phyloP scores from a whole-genome alignment of 2,113 vertebrate species.

The Actinemys pallida region DNA sequence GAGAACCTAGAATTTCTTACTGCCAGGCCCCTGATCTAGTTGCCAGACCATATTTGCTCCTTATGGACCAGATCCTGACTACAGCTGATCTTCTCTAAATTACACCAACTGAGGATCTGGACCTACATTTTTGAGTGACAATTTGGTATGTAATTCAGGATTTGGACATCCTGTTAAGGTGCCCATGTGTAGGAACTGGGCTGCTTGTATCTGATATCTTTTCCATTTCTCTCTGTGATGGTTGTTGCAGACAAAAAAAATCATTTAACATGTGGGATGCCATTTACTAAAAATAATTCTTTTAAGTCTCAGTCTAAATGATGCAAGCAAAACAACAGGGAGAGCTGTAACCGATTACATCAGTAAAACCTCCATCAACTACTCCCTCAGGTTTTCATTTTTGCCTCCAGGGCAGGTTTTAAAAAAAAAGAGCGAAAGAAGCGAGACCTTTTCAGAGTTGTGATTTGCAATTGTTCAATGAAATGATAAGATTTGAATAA shows the following conservation, averaged over 20 bases:
- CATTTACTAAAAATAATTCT: conserved; percentile 30
- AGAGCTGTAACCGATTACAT: conserved; percentile 24
- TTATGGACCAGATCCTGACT: background rate
- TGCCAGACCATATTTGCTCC: fast-evolving
- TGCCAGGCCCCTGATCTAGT: background rate
- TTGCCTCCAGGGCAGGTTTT: background rate
- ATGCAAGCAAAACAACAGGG: background rate
- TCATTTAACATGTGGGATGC: background rate
- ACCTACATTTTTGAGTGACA: background rate
- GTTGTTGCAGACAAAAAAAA: background rate
- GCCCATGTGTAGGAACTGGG: background rate
- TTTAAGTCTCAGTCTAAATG: conserved; percentile 4
- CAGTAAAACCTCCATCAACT: conserved; percentile 12
- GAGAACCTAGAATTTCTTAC: background rate
- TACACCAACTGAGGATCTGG: background rate
- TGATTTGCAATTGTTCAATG: conserved; percentile 12
- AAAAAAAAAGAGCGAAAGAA: background rate
- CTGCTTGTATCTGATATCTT: background rate
- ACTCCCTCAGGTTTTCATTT: conserved; percentile 39
- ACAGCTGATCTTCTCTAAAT: background rate
- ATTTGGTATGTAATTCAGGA: background rate
- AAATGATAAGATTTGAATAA: background rate
- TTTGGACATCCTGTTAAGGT: background rate
- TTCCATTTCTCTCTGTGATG: background rate
- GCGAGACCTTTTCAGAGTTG: background rate